Evolutionary conservation across 2,888 invertebrate species (phyloP).

Genomic region (Diachrysia chrysitis): DNA sequence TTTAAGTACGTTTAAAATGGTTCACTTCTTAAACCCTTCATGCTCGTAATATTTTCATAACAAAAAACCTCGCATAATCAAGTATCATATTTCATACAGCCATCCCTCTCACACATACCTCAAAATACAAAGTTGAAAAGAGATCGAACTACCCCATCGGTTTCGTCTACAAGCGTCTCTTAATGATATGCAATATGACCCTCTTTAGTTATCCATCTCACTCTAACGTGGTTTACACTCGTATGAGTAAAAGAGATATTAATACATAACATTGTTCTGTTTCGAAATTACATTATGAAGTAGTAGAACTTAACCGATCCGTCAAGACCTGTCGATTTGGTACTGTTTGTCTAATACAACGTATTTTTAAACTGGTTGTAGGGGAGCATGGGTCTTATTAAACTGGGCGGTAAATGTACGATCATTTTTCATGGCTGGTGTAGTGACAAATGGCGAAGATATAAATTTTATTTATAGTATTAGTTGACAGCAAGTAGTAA

Average conservation of each 20-base stretch:
- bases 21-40: constrained; percentile 53
- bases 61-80: constrained; percentile 61
- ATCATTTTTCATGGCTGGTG: constrained; percentile 71
- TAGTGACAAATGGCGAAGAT: constrained; percentile 69
- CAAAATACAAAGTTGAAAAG: constrained; percentile 55
- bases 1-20: constrained; percentile 54
- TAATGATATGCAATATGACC: constrained; percentile 83
- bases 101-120: constrained; percentile 54
- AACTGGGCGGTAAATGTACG: constrained; percentile 48
- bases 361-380: constrained; percentile 43
- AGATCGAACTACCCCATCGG: constrained; percentile 60
- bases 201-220: constrained; percentile 67
- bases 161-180: constrained; percentile 61
- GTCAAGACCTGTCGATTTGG: constrained; percentile 53
- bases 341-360: constrained; percentile 48
- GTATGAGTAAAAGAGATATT: constrained; percentile 38
- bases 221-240: constrained; percentile 34
- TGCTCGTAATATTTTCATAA: constrained; percentile 66
- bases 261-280: constrained; percentile 51
- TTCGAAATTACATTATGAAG: constrained; percentile 64
- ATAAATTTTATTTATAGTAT: constrained; percentile 73
- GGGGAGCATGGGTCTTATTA: constrained; percentile 59
- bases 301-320: constrained; percentile 59
- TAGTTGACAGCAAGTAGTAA: constrained; percentile 72
- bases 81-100: constrained; percentile 68